Percentiles rank a stretch among this genome's conserved stretches.
phyloP scores from a whole-genome alignment of 1,140 invertebrate species.

The Heliconius hewitsoni region DNA sequence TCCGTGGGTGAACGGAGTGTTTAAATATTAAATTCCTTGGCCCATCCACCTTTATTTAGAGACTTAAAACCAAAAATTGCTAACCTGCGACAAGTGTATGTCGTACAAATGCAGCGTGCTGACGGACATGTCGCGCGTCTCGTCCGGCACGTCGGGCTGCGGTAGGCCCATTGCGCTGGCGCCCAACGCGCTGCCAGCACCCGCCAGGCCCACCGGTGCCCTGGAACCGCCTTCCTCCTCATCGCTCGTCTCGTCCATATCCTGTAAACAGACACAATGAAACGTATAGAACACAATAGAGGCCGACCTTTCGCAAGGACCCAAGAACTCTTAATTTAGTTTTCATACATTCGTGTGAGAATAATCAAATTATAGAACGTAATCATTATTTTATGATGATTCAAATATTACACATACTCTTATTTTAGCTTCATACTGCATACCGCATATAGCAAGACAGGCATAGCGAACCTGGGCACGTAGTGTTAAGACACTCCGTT shows the following conservation, averaged over 20 bases:
- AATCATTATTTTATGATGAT: neutral
- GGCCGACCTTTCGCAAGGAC: no score
- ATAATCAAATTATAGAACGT: neutral
- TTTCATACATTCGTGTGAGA: neutral
- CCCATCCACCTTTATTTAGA: no score
- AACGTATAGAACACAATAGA: neutral
- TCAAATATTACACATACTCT: no score
- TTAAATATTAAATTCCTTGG: no score
- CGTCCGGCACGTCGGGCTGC: slow-evolving; percentile 40
- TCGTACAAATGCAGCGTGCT: slow-evolving; percentile 79
- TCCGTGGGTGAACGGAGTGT: no score
- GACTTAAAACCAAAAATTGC: neutral
- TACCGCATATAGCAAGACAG: no score
- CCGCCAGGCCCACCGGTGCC: slow-evolving; percentile 30
- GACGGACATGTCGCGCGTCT: slow-evolving; percentile 71
- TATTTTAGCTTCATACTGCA: no score
- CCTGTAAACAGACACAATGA: slow-evolving; percentile 40
- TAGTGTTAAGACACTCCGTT: no score
- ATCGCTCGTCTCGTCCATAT: slow-evolving; percentile 72
- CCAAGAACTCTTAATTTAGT: no score
- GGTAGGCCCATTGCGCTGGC: slow-evolving; percentile 46
- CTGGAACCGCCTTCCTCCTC: slow-evolving; percentile 53
- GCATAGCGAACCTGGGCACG: no score
- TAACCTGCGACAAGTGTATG: slow-evolving; percentile 71
- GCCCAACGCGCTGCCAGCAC: slow-evolving; percentile 35